Evolutionary conservation across 2,797 vertebrate genomes (phyloP).

Genomic region (Scleropages formosus): DNA sequence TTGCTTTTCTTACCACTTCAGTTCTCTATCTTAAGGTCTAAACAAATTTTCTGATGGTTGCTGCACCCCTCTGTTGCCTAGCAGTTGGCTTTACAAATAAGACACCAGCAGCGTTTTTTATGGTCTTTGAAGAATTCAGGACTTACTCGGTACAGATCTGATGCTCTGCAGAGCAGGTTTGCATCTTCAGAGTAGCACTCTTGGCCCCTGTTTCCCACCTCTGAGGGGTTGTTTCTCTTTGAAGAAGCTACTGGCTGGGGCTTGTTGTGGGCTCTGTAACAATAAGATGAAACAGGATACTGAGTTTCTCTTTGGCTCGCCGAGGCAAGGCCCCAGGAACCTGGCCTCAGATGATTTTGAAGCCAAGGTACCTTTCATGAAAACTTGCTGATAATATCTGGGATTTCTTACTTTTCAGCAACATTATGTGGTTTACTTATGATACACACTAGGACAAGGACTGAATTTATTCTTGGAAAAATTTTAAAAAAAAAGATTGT

Average conservation of each 20-base stretch:
- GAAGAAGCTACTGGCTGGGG: neutral
- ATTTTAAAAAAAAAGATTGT: neutral
- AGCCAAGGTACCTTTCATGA: too few relatives aligned
- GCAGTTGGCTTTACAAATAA: neutral
- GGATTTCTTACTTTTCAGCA: neutral
- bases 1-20: neutral
- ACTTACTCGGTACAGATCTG: too few relatives aligned
- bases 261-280: neutral
- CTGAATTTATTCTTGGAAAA: too few relatives aligned
- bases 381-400: neutral
- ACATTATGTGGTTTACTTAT: neutral
- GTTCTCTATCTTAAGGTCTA: neutral
- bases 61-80: too few relatives aligned
- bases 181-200: neutral
- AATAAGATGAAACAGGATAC: neutral
- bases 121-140: conserved; percentile 13
- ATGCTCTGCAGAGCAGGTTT: too few relatives aligned
- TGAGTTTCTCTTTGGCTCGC: neutral
- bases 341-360: neutral
- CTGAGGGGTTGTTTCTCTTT: neutral
- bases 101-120: neutral
- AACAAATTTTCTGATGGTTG: neutral
- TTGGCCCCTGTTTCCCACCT: neutral
- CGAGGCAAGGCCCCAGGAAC: neutral
- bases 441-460: neutral